Base-by-base conservation (phyloP, 2,113 vertebrate genomes). In the Coturnix japonica region DNA sequence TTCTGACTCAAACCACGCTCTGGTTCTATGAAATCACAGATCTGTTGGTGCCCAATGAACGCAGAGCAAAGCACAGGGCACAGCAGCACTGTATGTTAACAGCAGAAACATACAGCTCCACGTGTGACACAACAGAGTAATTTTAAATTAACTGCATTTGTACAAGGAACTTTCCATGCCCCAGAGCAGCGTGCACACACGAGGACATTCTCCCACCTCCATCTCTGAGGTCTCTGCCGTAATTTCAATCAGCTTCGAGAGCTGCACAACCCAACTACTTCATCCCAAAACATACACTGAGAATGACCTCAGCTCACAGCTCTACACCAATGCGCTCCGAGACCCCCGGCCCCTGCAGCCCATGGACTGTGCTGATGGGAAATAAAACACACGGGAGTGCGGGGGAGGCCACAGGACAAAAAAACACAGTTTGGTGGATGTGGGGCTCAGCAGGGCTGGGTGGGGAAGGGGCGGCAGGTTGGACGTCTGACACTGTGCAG, bases 401-500 rank as follows among this genome's bases (percentile, higher is more conserved):
- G 26, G 83, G 74, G 51, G 43, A 77, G 53, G 71, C 46, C 2
- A 3, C 0, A 1, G 43, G 49, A 71, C 25, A 61, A 44, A 43
- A 84, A 43, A 63, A 4, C 30, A 28, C 53, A 25, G 35, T 35
- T 71, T 0, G 4, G 37, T 20, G 0, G 2, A 83, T 1, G 13
- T 23, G 13, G 15, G 12, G 57, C 28, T 74, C 82, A 63, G 69
- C 65, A 65, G 47, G 47, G 75, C 85, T 61, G 85, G 79, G 79
- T 60, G 70, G 92, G 79, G 85, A 82, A 79, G 67, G 37, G 79
- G 44, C 7, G 64, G 90, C 90, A 95, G 87, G 72, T 85, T 93
- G 91, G 88, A 90, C 77, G 81, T 63, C 19, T 94, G 95, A 96
- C 66, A 85, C 92, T 69, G 53, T 64, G 66, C 93, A 91, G 90